phyloP scores from a whole-genome alignment of 1,140 invertebrate genomes.

The Caenorhabditis latens region DNA sequence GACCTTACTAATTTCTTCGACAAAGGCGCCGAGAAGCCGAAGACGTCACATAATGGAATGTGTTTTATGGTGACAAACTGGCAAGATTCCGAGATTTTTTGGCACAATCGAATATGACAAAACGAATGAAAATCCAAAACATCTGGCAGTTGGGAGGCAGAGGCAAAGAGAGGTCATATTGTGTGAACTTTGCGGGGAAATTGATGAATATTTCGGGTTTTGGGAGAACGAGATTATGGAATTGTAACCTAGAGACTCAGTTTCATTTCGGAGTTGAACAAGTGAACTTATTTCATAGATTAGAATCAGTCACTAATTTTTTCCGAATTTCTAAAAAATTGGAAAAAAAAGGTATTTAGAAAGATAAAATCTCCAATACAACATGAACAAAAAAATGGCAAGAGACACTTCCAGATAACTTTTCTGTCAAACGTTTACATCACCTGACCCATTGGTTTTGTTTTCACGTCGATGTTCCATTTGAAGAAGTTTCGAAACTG shows the following conservation, averaged over 20 bases:
- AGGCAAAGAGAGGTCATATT: background rate
- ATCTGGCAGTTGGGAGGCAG: background rate
- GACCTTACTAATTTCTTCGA: conserved; percentile 28
- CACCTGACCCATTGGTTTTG: no score
- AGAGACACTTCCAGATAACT: no score
- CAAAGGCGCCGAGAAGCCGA: conserved; percentile 50
- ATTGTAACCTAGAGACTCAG: background rate
- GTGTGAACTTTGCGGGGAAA: conserved; percentile 34
- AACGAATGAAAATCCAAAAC: conserved; percentile 2
- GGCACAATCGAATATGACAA: conserved; percentile 15
- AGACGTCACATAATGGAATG: conserved; percentile 56
- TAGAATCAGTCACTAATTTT: no score
- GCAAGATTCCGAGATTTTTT: conserved; percentile 39
- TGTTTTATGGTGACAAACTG: conserved; percentile 54
- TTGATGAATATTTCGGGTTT: background rate
- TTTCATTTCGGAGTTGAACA: background rate
- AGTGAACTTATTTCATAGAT: background rate
- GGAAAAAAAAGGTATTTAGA: no score
- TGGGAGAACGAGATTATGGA: background rate
- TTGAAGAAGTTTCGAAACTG: no score
- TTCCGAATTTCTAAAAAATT: no score
- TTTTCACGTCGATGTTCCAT: no score
- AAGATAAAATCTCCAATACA: no score
- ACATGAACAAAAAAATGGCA: no score
- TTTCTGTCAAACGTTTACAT: no score